Conservation (phyloP, 1,140 invertebrate species). For the Magallana ariakensis region DNA sequence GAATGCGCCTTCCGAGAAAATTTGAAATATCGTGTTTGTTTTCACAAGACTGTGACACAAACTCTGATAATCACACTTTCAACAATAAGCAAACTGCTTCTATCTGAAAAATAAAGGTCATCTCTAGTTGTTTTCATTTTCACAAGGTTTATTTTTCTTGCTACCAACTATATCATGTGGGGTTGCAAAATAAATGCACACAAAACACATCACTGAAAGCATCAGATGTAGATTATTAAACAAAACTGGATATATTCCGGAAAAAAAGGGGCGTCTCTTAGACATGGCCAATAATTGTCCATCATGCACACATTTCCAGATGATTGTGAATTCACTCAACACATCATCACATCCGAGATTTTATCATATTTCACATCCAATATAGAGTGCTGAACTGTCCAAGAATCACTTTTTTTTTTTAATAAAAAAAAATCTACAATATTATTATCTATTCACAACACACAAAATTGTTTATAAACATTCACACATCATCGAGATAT, state of each 20-base stretch:
- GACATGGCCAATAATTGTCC: neutral
- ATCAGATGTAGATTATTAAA: conserved; percentile 6
- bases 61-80: neutral
- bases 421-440: neutral
- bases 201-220: conserved; percentile 30
- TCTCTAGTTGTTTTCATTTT: neutral
- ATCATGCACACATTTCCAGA: neutral
- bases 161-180: conserved; percentile 16
- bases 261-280: neutral
- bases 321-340: conserved; percentile 8
- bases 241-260: conserved; percentile 14
- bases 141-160: conserved; percentile 31
- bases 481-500: neutral
- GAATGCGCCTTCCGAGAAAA: neutral
- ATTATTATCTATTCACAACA: conserved; percentile 22
- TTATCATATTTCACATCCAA: neutral
- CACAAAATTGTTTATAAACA: neutral
- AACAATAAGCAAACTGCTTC: neutral
- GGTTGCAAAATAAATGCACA: conserved; percentile 8
- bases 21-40: neutral
- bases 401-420: neutral
- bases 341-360: neutral
- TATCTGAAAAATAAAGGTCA: conserved; percentile 21
- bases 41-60: neutral
- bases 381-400: neutral